phyloP scores from a whole-genome alignment of 2,113 vertebrate genomes.

The Tragelaphus scriptus region DNA sequence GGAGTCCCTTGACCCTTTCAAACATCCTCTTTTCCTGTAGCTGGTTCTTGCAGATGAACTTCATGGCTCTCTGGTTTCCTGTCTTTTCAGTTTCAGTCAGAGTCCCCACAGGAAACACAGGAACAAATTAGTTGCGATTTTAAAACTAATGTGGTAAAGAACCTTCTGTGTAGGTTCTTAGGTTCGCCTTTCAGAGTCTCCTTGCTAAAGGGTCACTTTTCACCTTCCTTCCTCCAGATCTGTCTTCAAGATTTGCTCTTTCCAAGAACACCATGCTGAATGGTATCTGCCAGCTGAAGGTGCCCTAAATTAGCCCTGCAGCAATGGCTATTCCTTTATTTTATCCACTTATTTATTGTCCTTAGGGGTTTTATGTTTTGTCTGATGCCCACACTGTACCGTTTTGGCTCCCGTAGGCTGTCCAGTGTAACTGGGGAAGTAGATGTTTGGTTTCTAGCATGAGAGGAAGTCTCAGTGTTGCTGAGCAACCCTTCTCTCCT shows the following conservation, averaged over 20 bases:
- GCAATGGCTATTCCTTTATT: not conserved
- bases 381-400: not conserved
- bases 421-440: not conserved
- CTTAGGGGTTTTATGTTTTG: not conserved
- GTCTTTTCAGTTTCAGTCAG: not conserved
- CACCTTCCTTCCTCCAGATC: not conserved
- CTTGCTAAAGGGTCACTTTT: not conserved
- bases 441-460: not conserved
- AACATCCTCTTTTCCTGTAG: not conserved
- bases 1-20: not conserved
- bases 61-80: not conserved
- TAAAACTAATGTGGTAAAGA: not conserved
- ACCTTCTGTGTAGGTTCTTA: not conserved
- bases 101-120: not conserved
- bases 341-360: not conserved
- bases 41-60: not conserved
- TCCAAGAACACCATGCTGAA: not conserved
- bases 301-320: not conserved
- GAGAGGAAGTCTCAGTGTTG: not conserved
- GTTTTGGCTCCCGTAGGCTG: not conserved
- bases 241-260: not conserved
- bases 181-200: not conserved
- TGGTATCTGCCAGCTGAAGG: not conserved
- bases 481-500: not conserved
- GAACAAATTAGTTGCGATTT: not conserved